phyloP scores from a whole-genome alignment of 1,140 invertebrate genomes.

The Macrobrachium rosenbergii region DNA sequence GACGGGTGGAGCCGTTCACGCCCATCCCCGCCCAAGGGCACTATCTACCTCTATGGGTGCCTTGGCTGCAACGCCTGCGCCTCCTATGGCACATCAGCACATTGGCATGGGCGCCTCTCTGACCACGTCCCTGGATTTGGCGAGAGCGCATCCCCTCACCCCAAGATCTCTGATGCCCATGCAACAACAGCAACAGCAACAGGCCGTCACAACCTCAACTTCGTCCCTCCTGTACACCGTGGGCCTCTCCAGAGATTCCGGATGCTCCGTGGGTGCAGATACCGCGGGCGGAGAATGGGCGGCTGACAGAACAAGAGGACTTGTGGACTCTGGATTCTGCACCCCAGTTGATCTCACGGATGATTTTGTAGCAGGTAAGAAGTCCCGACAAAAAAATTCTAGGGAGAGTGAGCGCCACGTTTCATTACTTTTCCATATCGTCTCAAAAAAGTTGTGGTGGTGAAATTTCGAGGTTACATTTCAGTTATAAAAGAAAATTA shows the following conservation, averaged over 20 bases:
- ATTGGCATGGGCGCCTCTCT: slow-evolving; percentile 47
- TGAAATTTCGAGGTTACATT: neutral
- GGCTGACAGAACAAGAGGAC: slow-evolving; percentile 49
- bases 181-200: slow-evolving; percentile 51
- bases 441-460: neutral
- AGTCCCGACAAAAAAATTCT: neutral
- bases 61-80: slow-evolving; percentile 55
- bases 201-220: slow-evolving; percentile 31
- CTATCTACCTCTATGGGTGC: slow-evolving; percentile 64
- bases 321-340: slow-evolving; percentile 61
- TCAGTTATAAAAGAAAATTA: neutral
- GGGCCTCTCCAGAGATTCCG: slow-evolving; percentile 55
- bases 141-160: slow-evolving; percentile 49
- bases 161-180: slow-evolving; percentile 50
- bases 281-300: slow-evolving; percentile 59
- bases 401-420: slow-evolving; percentile 3
- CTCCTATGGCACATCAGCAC: slow-evolving; percentile 60
- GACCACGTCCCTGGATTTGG: slow-evolving; percentile 53
- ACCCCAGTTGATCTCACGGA: slow-evolving; percentile 58
- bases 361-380: slow-evolving; percentile 58
- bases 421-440: slow-evolving; percentile 1
- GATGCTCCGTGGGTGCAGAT: slow-evolving; percentile 55
- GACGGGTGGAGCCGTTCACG: slow-evolving; percentile 49
- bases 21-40: slow-evolving; percentile 59
- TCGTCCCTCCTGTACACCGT: slow-evolving; percentile 56